Percentiles rank a stretch among this genome's conserved stretches.
These are phyloP conservation scores for Plemyria rubiginata DNA, from an alignment of 2,888 invertebrate species.

Conservation along the genomic window DNA sequence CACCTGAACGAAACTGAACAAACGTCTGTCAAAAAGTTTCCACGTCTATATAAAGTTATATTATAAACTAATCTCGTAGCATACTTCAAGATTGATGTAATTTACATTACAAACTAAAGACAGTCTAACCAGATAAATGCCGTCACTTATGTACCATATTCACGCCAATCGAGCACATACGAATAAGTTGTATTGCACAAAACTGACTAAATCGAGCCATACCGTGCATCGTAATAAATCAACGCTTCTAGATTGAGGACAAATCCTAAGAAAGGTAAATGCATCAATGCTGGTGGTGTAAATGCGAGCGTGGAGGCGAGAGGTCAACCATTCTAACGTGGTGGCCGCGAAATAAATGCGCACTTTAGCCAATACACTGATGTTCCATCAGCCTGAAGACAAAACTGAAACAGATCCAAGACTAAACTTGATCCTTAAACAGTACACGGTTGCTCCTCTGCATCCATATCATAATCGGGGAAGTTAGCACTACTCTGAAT, in stretches of 20 bases:
- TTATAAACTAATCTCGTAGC: too few relatives aligned
- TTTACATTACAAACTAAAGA: neutral
- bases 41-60: too few relatives aligned
- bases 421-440: too few relatives aligned
- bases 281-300: slow-evolving; percentile 67
- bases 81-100: neutral
- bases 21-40: too few relatives aligned
- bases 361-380: slow-evolving; percentile 70
- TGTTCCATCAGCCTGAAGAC: neutral
- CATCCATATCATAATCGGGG: too few relatives aligned
- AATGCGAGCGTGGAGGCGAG: slow-evolving; percentile 57
- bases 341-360: slow-evolving; percentile 76
- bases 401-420: too few relatives aligned
- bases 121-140: slow-evolving; percentile 2
- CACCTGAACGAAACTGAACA: too few relatives aligned
- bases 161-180: slow-evolving; percentile 43
- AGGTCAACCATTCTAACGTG: slow-evolving; percentile 78
- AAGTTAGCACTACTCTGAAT: too few relatives aligned
- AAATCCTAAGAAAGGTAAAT: slow-evolving; percentile 83
- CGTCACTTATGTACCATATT: slow-evolving; percentile 2
- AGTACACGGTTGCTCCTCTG: too few relatives aligned
- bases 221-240: slow-evolving; percentile 78
- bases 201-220: slow-evolving; percentile 72
- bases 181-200: slow-evolving; percentile 61
- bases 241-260: slow-evolving; percentile 81